A percentile compares a stretch with the other conserved stretches of the same genome.
Evolutionary conservation across 1,140 invertebrate species (phyloP).

Genomic region (Leptonema lineaticorne): DNA sequence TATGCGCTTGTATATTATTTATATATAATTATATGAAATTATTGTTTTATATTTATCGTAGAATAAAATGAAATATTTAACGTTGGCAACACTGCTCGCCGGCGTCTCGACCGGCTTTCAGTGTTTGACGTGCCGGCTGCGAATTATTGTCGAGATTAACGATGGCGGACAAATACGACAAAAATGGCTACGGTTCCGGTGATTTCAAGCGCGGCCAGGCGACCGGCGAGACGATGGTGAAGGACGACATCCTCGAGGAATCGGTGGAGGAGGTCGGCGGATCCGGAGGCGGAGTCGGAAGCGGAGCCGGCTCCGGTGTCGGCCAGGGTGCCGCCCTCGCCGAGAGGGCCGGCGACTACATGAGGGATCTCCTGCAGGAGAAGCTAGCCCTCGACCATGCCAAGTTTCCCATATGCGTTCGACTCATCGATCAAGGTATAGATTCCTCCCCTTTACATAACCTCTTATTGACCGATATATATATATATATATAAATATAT

Average conservation of each 20-base stretch:
- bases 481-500: no score
- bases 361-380: slow-evolving; percentile 71
- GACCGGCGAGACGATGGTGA: not conserved
- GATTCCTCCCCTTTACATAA: not conserved
- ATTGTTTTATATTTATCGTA: no score
- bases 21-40: no score
- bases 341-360: slow-evolving; percentile 75
- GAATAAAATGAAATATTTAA: no score
- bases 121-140: not conserved
- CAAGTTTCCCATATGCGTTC: slow-evolving; percentile 68
- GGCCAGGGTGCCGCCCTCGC: slow-evolving; percentile 54
- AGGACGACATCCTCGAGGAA: not conserved
- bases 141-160: not conserved
- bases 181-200: slow-evolving; percentile 35
- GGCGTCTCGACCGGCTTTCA: not conserved
- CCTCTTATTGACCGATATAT: not conserved
- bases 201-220: slow-evolving; percentile 35
- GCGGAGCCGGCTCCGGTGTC: slow-evolving; percentile 50
- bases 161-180: slow-evolving; percentile 40
- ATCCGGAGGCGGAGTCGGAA: slow-evolving; percentile 32
- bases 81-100: no score
- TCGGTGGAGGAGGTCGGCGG: not conserved
- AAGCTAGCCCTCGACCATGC: slow-evolving; percentile 69
- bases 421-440: slow-evolving; percentile 72
- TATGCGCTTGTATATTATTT: no score